Evolutionary conservation across 2,113 vertebrate genomes (phyloP).

Genomic region (Podarcis raffonei): DNA sequence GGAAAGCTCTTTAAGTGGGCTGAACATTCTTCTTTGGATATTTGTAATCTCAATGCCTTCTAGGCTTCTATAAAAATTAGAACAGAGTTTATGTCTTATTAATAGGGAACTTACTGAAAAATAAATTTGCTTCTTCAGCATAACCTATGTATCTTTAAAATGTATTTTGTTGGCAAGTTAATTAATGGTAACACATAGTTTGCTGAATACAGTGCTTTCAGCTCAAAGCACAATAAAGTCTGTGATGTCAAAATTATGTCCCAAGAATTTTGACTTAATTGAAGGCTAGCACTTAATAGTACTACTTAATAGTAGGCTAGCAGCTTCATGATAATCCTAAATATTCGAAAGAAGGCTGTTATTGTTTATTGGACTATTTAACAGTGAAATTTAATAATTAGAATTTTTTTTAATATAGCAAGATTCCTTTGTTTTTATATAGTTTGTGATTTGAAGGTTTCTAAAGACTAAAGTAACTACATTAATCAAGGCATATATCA

Average conservation of each 20-base stretch:
- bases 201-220: constrained; percentile 3
- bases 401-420: not conserved
- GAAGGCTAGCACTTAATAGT: not conserved
- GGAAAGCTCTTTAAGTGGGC: constrained; percentile 88
- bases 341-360: not conserved
- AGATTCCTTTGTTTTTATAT: not conserved
- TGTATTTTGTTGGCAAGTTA: not conserved
- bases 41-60: constrained; percentile 93
- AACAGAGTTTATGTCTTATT: constrained; percentile 34
- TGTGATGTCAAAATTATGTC: not conserved
- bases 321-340: not conserved
- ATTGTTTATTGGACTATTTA: not conserved
- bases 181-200: not conserved
- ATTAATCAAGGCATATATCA: too few species aligned
- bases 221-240: not conserved
- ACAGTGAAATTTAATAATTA: not conserved
- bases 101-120: constrained; percentile 30
- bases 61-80: constrained; percentile 83
- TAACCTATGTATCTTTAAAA: constrained; percentile 7
- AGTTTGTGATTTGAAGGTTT: not conserved
- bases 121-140: not conserved
- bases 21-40: constrained; percentile 94
- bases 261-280: not conserved
- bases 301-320: not conserved
- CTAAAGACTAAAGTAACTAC: not conserved